These are phyloP conservation scores for Nowickia ferox DNA, from an alignment of 2,888 invertebrate species.

Conservation along the genomic window DNA sequence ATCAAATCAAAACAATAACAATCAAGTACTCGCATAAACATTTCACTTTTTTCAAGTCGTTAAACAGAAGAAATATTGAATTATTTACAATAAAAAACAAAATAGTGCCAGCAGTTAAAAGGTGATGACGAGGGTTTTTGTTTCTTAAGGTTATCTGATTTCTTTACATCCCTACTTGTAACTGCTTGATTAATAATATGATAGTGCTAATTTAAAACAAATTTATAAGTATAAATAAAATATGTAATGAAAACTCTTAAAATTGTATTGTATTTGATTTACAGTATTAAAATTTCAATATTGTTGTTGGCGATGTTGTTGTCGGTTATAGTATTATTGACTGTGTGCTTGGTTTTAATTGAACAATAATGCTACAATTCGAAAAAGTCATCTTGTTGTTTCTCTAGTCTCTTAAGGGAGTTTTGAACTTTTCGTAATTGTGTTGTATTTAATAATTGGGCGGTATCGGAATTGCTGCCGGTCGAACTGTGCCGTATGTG, in stretches of 20 bases:
- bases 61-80: constrained; percentile 25
- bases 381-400: constrained; percentile 94
- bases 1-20: constrained; percentile 46
- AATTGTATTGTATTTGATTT: constrained; percentile 47
- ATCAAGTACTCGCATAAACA: constrained; percentile 5
- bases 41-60: constrained; percentile 3
- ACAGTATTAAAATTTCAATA: constrained; percentile 57
- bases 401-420: constrained; percentile 91
- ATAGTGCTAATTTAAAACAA: constrained; percentile 39
- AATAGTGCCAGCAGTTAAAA: constrained; percentile 25
- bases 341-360: constrained; percentile 20
- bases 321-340: constrained; percentile 20
- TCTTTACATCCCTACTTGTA: constrained; percentile 27
- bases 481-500: constrained; percentile 82
- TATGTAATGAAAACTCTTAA: constrained; percentile 37
- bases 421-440: constrained; percentile 91
- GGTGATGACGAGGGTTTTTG: constrained; percentile 21
- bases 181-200: constrained; percentile 34
- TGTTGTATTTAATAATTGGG: constrained; percentile 86
- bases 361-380: constrained; percentile 90
- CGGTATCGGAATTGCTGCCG: constrained; percentile 84
- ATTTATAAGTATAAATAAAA: constrained; percentile 26
- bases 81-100: constrained; percentile 64
- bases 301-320: constrained; percentile 35
- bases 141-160: constrained; percentile 24